These are phyloP conservation scores for Vombatus ursinus DNA, from an alignment of 2,113 vertebrate genomes.

Conservation along the genomic window DNA sequence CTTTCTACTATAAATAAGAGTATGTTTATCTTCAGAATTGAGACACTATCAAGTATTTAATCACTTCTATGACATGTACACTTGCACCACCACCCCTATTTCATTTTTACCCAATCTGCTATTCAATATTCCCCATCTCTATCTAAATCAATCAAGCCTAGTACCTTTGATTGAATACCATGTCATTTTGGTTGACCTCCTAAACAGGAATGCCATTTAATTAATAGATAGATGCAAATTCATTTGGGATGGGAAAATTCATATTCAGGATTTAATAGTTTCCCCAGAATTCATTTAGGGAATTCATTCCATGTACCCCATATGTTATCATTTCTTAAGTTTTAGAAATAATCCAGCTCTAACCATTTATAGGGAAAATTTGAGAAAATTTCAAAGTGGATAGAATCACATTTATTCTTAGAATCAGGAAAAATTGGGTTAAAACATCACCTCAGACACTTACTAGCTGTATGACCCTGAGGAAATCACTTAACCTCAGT, in stretches of 20 bases:
- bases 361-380: constrained; percentile 49
- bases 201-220: neutral
- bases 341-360: constrained; percentile 58
- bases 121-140: neutral
- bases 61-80: constrained; percentile 11
- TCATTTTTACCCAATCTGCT: neutral
- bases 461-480: neutral
- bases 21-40: constrained; percentile 32
- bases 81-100: neutral
- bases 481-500: neutral
- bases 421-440: constrained; percentile 18
- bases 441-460: neutral
- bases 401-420: constrained; percentile 60
- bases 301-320: constrained; percentile 26
- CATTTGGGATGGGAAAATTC: neutral
- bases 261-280: constrained; percentile 33
- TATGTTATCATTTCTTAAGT: constrained; percentile 29
- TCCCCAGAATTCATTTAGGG: constrained; percentile 54
- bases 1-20: neutral
- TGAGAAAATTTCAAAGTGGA: constrained; percentile 49
- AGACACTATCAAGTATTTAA: constrained; percentile 38
- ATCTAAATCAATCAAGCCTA: neutral
- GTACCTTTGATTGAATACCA: neutral
- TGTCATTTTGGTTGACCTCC: neutral
- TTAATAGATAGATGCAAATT: neutral